Evolutionary conservation across 1,140 invertebrate genomes (phyloP).

Genomic region (Nasonia vitripennis): DNA sequence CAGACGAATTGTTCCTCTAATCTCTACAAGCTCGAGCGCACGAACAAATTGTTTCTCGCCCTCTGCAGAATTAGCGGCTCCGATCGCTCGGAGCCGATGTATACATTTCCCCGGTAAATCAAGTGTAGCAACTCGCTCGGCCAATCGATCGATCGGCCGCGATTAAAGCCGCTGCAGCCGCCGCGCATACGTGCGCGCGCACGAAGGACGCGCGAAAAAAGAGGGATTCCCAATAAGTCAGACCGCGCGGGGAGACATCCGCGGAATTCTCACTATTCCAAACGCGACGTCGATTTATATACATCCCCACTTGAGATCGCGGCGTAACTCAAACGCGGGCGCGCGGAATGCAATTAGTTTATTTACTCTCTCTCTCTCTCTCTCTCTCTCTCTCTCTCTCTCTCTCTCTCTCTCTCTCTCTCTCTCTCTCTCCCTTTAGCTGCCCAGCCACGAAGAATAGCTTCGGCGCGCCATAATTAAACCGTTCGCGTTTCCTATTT

Average conservation of each 20-base stretch:
- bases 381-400: no score
- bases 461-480: constrained; percentile 3
- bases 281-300: constrained; percentile 18
- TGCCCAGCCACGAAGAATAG: no score
- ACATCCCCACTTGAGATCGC: background rate
- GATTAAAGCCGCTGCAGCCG: background rate
- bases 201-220: background rate
- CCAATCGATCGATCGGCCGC: background rate
- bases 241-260: background rate
- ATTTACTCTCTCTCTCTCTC: background rate
- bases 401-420: background rate
- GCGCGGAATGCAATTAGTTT: constrained; percentile 33
- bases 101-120: background rate
- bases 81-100: background rate
- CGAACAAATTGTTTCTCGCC: constrained; percentile 19
- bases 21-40: constrained; percentile 1
- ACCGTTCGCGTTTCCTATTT: constrained; percentile 25
- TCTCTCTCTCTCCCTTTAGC: background rate
- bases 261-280: constrained; percentile 14
- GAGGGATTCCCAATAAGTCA: constrained; percentile 20
- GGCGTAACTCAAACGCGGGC: constrained; percentile 21
- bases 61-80: constrained; percentile 1
- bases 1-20: background rate
- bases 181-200: background rate
- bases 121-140: background rate